These are phyloP conservation scores for Chalcosyrphus nemorum DNA, from an alignment of 2,888 invertebrate genomes.

Conservation along the genomic window DNA sequence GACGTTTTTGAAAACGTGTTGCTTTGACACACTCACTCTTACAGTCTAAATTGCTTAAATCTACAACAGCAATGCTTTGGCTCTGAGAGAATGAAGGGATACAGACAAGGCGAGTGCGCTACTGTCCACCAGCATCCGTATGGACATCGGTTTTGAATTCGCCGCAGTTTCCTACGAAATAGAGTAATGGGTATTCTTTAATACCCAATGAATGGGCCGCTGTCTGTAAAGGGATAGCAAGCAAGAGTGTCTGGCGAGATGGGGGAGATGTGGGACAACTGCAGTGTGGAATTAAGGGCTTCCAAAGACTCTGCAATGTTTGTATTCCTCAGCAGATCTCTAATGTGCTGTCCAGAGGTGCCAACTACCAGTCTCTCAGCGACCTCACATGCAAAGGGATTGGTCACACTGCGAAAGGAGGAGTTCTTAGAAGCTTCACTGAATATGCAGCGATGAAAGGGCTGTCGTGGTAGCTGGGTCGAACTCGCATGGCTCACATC, in stretches of 20 bases:
- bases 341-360: constrained; percentile 92
- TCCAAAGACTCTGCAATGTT: constrained; percentile 87
- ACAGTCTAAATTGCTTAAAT: constrained; percentile 90
- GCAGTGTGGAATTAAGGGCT: constrained; percentile 89
- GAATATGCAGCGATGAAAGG: constrained; percentile 94
- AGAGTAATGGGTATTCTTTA: constrained; percentile 92
- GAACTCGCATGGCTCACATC: constrained; percentile 95
- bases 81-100: constrained; percentile 91
- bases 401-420: constrained; percentile 90
- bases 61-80: constrained; percentile 89
- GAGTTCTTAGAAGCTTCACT: constrained; percentile 86
- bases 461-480: constrained; percentile 97
- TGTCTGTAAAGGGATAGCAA: constrained; percentile 91
- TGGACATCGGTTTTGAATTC: constrained; percentile 87
- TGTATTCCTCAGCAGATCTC: constrained; percentile 89
- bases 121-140: constrained; percentile 86
- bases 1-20: no score
- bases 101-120: constrained; percentile 88
- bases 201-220: constrained; percentile 95
- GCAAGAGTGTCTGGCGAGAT: constrained; percentile 95
- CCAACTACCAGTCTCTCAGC: constrained; percentile 84
- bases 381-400: constrained; percentile 91
- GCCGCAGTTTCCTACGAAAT: constrained; percentile 93
- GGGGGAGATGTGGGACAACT: constrained; percentile 95
- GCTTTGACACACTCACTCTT: constrained; percentile 85